Base-by-base conservation (phyloP, 2,113 vertebrate species). In the Pelobates fuscus region DNA sequence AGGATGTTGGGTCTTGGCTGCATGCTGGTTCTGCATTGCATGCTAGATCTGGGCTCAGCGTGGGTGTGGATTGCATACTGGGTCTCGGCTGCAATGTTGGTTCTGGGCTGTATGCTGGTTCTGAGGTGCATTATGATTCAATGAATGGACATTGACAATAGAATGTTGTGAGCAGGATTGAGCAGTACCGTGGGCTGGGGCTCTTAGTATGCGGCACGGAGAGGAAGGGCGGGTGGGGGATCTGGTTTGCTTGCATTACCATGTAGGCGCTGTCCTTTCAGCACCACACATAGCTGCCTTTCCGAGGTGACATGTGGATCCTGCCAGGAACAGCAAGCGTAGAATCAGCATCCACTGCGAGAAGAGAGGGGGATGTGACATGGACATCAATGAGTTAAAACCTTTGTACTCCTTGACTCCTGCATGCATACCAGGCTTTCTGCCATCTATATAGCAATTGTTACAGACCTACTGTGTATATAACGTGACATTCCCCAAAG, bases 231-330 rank as follows among this genome's bases (percentile, higher is more conserved):
- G 26, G 27, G 23, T 20, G 23, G 41, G 25, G 2, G 55, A 25
- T 2, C 2, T 12, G 12, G 12, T 15, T 14, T 15, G 32, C 49
- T 55, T 15, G 32, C 27, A 32, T 26, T 57, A 58, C 52, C 30
- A 44, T 25, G 21, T 5, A 12, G 71, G 71, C 46, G 71, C 71
- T 74, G 71, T 74, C 71, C 70, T 18, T 74, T 74, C 71, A 74
- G 71, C 71, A 74, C 71, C 61, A 65, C 18, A 20, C 70, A 32
- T 2, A 60, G 58, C 18, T 2, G 58, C 12, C 46, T 20, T 6
- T 25, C 17, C n/a, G 14, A 41, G 27, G 10, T 5, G 15, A 37
- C 29, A 20, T 2, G 46, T 17, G 12, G 32, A 43, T 18, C 43
- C 17, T 20, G 30, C 1, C 59, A 59, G 1, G 21, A 41, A 30